Conservation (phyloP, 2,888 invertebrate species). For the Nasonovia ribisnigri region DNA sequence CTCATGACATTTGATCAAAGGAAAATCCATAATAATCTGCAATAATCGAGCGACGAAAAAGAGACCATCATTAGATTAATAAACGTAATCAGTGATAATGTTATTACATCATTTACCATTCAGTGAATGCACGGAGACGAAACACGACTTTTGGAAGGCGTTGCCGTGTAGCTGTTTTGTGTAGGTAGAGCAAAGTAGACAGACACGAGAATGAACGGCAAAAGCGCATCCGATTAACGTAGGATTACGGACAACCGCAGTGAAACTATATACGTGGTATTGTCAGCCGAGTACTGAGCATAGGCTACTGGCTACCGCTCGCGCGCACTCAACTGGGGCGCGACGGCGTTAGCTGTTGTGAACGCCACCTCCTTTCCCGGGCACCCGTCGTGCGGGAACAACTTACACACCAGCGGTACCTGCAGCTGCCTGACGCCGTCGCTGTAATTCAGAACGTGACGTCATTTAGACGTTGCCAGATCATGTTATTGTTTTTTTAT, state of each 20-base stretch:
- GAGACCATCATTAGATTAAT: neutral
- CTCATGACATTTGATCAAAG: neutral
- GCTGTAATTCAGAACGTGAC: neutral
- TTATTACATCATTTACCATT: neutral
- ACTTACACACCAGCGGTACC: neutral
- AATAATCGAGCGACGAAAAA: neutral
- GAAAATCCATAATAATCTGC: neutral
- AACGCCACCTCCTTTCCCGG: neutral
- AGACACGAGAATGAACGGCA: neutral
- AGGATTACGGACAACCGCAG: neutral
- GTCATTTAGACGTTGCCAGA: constrained; percentile 1
- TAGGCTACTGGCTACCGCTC: neutral
- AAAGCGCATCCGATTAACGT: neutral
- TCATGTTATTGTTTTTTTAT: neutral
- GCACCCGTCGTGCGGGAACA: neutral
- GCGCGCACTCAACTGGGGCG: neutral
- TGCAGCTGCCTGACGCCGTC: neutral
- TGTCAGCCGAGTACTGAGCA: neutral
- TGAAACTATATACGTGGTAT: neutral
- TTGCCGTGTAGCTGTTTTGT: neutral
- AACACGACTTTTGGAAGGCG: neutral
- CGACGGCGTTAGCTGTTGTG: neutral
- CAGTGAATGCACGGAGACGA: neutral
- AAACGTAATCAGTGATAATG: neutral
- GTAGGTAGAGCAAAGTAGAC: neutral